Base-by-base conservation (phyloP, 2,797 vertebrate genomes). In the Gouania willdenowi region DNA sequence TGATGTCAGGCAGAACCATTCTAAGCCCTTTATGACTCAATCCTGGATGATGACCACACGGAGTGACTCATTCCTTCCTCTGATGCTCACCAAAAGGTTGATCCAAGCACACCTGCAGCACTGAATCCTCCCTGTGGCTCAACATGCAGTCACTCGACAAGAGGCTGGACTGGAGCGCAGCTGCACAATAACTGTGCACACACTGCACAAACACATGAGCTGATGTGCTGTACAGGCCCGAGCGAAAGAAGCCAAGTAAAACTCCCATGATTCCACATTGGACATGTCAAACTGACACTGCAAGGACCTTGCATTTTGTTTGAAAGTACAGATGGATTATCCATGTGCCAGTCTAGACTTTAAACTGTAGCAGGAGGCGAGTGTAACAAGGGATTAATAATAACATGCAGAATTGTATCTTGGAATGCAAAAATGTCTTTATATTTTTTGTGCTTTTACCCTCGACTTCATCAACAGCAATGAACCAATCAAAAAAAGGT, bases 11-110 rank as follows among this genome's bases (percentile, higher is more conserved):
- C 37, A 45, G 41, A 71, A 52, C 3, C 3, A 45, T 28, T 66
- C 66, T 50, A 41, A 64, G 61, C 59, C 49, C 52, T 59, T 64
- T 52, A 63, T 86, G 84, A 86, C 77, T 89, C 84, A 84, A 71
- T 68, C 58, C 57, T 77, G 71, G 79, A 81, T 69, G 67, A 77
- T 62, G 68, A 84, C 54, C 60, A 65, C 36, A 61, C 64, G 28
- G 66, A 70, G 67, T 90, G 87, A 90, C 80, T 89, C 87, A 89
- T 66, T 87, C 59, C 72, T 87, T 87, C 88, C 86, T 75, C 53
- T 8, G 51, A 41, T 25, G 22, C 36, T 51, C 10, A 82, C 84
- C 84, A 86, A 75, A n/a, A 74, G 55, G 62, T 75, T 83, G 55
- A 61, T 60, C 79, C 70, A 66, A 77, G 81, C 79, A 83, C 86